These are phyloP conservation scores for Xiphophorus birchmanni DNA, from an alignment of 2,797 vertebrate species.

Conservation along the genomic window DNA sequence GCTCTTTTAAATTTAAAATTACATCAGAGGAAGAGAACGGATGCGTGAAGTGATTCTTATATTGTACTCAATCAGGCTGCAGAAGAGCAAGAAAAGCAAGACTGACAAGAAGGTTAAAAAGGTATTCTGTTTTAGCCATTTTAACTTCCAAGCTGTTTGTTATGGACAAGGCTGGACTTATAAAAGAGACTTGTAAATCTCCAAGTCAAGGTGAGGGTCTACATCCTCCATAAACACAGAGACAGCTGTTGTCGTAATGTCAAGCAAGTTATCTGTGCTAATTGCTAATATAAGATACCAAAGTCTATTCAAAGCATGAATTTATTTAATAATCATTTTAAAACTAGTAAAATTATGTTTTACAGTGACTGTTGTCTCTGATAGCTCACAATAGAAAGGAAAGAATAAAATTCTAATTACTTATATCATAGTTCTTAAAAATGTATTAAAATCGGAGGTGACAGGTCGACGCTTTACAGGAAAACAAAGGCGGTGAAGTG, in stretches of 20 bases:
- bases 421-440: background rate
- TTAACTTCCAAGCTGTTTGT: background rate
- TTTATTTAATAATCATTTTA: background rate
- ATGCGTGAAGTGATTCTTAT: no score
- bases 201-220: background rate
- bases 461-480: background rate
- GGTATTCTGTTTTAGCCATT: background rate
- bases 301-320: background rate
- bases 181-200: no score
- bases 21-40: no score
- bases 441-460: background rate
- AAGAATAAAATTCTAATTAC: background rate
- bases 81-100: background rate
- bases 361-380: background rate
- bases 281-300: no score
- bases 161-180: background rate
- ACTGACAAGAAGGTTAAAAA: background rate
- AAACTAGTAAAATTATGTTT: background rate
- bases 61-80: background rate
- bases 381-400: background rate
- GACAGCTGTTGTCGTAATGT: background rate
- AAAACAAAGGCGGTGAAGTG: background rate
- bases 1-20: no score
- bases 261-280: background rate
- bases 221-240: background rate